Percentiles rank a stretch among this genome's conserved stretches.
Evolutionary conservation across 2,797 vertebrate genomes (phyloP).

Genomic region (Coregonus sp.): DNA sequence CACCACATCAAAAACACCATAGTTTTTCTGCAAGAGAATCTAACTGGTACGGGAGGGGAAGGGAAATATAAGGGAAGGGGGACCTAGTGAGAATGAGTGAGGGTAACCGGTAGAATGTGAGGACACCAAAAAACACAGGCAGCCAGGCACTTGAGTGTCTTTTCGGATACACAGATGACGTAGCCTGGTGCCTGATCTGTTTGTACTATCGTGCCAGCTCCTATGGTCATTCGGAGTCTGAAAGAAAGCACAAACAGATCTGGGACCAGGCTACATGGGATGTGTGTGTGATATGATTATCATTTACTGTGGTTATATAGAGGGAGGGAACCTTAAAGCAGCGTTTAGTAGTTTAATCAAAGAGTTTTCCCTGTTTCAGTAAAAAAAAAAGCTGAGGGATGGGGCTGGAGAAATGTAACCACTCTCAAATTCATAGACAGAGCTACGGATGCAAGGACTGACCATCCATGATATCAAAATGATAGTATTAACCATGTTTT

Average conservation of each 20-base stretch:
- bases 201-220: background rate
- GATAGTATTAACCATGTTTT: too few species aligned
- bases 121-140: conserved; percentile 43
- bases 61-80: background rate
- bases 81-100: conserved; percentile 20
- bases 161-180: conserved; percentile 39
- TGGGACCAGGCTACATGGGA: background rate
- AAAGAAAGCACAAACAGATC: background rate
- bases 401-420: too few species aligned
- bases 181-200: background rate
- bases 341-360: too few species aligned
- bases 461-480: too few species aligned
- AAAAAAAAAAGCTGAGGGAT: too few species aligned
- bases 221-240: background rate
- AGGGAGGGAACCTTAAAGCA: background rate
- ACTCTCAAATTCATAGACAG: too few species aligned
- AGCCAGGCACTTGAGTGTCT: conserved; percentile 68
- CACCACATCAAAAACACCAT: conserved; percentile 16
- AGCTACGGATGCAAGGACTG: too few species aligned
- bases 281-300: conserved; percentile 11
- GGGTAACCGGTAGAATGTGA: conserved; percentile 14
- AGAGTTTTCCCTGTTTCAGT: too few species aligned
- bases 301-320: conserved; percentile 1
- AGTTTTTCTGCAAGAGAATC: background rate
- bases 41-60: background rate